Evolutionary conservation across 1,140 invertebrate genomes (phyloP).

Genomic region (Rhynchophorus ferrugineus): DNA sequence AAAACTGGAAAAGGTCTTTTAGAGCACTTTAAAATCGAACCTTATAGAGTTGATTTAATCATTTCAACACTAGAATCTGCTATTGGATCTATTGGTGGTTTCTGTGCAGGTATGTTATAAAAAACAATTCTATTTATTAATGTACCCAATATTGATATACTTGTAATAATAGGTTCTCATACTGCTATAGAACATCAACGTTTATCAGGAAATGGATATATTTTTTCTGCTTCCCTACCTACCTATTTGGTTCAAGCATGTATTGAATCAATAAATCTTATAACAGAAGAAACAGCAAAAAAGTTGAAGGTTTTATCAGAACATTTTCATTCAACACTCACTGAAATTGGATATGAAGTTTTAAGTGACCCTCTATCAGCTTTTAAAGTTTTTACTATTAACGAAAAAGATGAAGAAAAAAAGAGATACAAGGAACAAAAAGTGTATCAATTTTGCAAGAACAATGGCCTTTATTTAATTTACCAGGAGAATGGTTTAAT

Average conservation of each 20-base stretch:
- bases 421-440: constrained; percentile 7
- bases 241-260: constrained; percentile 34
- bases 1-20: constrained; percentile 31
- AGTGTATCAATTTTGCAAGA: constrained; percentile 24
- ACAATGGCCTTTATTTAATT: constrained; percentile 28
- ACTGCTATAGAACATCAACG: constrained; percentile 36
- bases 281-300: constrained; percentile 24
- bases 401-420: constrained; percentile 10
- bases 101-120: constrained; percentile 26
- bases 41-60: constrained; percentile 33
- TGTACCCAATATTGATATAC: background rate
- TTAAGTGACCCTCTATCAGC: constrained; percentile 26
- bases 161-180: constrained; percentile 18
- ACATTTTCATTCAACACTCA: constrained; percentile 24
- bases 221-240: constrained; percentile 35
- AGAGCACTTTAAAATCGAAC: constrained; percentile 31
- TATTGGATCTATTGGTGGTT: constrained; percentile 36
- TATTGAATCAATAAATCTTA: constrained; percentile 26
- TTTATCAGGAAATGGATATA: constrained; percentile 32
- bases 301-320: constrained; percentile 19
- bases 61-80: constrained; percentile 35
- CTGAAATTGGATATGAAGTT: constrained; percentile 23
- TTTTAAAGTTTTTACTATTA: constrained; percentile 30
- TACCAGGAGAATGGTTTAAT: constrained; percentile 24
- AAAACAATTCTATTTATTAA: background rate